A percentile compares a stretch with the other conserved stretches of the same genome.
Evolutionary conservation across 1,140 invertebrate genomes (phyloP).

Genomic region (Eumeta japonica): DNA sequence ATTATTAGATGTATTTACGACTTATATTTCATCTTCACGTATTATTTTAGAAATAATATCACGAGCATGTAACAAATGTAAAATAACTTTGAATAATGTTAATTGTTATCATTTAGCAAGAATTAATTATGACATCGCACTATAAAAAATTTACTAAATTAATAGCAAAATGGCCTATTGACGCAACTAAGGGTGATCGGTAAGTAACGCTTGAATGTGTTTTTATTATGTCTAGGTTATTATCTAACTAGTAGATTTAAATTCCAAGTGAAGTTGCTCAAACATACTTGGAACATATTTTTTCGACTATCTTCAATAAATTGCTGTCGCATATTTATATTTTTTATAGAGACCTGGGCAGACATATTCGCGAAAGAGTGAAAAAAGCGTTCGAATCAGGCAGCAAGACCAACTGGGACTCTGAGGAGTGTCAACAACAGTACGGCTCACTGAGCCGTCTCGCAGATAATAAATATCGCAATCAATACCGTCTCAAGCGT

Average conservation of each 20-base stretch:
- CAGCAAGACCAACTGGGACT: conserved; percentile 55
- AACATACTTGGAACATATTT: conserved; percentile 5
- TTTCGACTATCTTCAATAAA: too few species aligned
- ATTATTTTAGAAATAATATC: too few species aligned
- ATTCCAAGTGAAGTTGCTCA: not conserved
- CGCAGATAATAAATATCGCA: conserved; percentile 67
- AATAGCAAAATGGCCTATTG: conserved; percentile 78
- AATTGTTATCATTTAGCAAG: too few species aligned
- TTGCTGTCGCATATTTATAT: too few species aligned
- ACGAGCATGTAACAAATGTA: too few species aligned
- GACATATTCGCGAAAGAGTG: conserved; percentile 70
- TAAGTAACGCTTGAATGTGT: too few species aligned
- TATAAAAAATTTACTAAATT: conserved; percentile 74
- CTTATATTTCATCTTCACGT: too few species aligned
- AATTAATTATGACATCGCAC: conserved; percentile 58
- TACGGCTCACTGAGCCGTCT: conserved; percentile 69
- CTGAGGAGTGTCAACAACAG: conserved; percentile 64
- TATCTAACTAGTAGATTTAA: too few species aligned
- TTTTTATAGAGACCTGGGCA: conserved; percentile 72
- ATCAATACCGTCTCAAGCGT: conserved; percentile 61
- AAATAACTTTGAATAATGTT: too few species aligned
- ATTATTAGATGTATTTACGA: too few species aligned
- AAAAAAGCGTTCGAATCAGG: conserved; percentile 65
- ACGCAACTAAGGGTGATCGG: conserved; percentile 71
- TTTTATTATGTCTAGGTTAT: conserved; percentile 13